Base-by-base conservation (phyloP, 2,797 vertebrate species). In the Lutjanus campechanus region DNA sequence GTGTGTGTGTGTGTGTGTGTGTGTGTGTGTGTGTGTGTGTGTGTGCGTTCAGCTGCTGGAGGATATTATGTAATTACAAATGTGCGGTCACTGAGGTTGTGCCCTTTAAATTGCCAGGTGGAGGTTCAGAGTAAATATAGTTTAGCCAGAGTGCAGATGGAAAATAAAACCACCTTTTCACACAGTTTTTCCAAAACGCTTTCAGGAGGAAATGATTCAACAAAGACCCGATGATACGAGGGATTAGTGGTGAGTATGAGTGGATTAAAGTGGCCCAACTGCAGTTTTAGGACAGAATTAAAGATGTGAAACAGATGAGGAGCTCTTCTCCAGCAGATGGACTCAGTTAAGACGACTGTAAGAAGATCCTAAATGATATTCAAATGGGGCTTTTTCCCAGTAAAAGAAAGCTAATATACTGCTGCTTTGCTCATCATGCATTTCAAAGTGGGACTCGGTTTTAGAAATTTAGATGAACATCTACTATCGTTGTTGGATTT, bases 21-120 rank as follows among this genome's bases (percentile, higher is more conserved):
- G 49, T 54, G 72, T 54, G 29, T 36, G 29, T 36, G 29, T 36
- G 40, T 20, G 25, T 43, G 64, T 46, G n/a, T 66, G 73, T 29
- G 19, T 59, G 66, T 65, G 49, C 49, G 72, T 40, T n/a, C 61
- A 62, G 54, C 83, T 70, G 66, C 68, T 69, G 54, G 59, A 58
- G 65, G 36, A 61, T 25, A 19, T 83, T 75, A 70, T 79, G 63
- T 70, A 70, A 88, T 70, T 66, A 73, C 60, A 77, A 79, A 76
- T 36, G 79, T 61, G 81, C 16, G 0, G 41, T 76, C 20, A 15
- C 51, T 36, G 60, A 79, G 70, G 64, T 56, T 41, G 51, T 79
- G 69, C 58, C 43, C 53, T 74, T 79, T 15, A 76, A 78, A 82
- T 64, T 60, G 43, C 36, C 80, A 81, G 80, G 74, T 85, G 85